Evolutionary conservation across 1,140 invertebrate genomes (phyloP).

Genomic region (Thaumetopoea pityocampa): DNA sequence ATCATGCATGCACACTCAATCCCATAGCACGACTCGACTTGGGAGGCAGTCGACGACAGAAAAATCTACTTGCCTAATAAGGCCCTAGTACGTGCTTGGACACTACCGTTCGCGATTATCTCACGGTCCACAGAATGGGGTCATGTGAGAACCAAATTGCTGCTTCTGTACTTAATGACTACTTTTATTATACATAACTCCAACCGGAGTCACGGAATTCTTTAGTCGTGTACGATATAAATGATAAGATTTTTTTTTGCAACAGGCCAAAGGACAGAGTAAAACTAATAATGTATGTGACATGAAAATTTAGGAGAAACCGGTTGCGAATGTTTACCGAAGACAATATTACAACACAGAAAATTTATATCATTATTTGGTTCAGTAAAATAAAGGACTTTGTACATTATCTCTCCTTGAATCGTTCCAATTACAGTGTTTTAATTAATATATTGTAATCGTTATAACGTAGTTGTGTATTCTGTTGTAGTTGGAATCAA

Average conservation of each 20-base stretch:
- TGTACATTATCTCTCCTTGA: too few relatives aligned
- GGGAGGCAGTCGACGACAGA: slow-evolving; percentile 31
- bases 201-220: slow-evolving; percentile 40
- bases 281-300: slow-evolving; percentile 25
- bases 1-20: slow-evolving; percentile 35
- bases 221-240: slow-evolving; percentile 42
- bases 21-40: slow-evolving; percentile 18
- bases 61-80: slow-evolving; percentile 58
- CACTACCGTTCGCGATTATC: slow-evolving; percentile 61
- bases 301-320: too few relatives aligned
- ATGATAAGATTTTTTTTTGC: slow-evolving; percentile 45
- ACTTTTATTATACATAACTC: too few relatives aligned
- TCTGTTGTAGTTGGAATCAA: slow-evolving; percentile 22
- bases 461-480: too few relatives aligned
- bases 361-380: too few relatives aligned
- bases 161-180: slow-evolving; percentile 39
- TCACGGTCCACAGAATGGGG: slow-evolving; percentile 55
- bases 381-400: too few relatives aligned
- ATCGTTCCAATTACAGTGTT: too few relatives aligned
- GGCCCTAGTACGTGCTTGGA: slow-evolving; percentile 50
- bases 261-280: slow-evolving; percentile 13
- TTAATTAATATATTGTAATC: too few relatives aligned
- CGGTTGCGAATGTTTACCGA: too few relatives aligned
- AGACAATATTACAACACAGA: too few relatives aligned
- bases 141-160: slow-evolving; percentile 54